These are phyloP conservation scores for Taurulus bubalis DNA, from an alignment of 2,113 vertebrate species.

Conservation along the genomic window DNA sequence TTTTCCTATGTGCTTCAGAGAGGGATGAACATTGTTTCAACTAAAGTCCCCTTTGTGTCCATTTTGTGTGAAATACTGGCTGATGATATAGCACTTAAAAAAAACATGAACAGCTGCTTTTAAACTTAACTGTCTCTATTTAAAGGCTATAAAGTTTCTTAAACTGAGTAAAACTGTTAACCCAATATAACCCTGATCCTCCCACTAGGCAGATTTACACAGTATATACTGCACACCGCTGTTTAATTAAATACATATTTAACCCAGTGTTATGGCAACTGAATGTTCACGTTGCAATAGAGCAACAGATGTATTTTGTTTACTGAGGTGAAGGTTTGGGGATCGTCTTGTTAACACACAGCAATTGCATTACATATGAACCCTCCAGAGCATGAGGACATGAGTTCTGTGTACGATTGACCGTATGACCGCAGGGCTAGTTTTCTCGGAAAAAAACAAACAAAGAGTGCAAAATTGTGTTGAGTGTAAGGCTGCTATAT, in stretches of 20 bases:
- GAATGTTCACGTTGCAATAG: slow-evolving; percentile 23
- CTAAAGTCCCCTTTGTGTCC: slow-evolving; percentile 52
- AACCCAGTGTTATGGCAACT: slow-evolving; percentile 49
- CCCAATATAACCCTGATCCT: slow-evolving; percentile 28
- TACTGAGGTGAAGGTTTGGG: slow-evolving; percentile 8
- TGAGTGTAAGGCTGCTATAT: slow-evolving; percentile 85
- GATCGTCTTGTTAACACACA: slow-evolving; percentile 60
- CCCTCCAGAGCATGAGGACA: slow-evolving; percentile 29
- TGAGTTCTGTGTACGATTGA: slow-evolving; percentile 50
- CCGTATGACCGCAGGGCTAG: slow-evolving; percentile 57
- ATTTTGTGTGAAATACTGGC: slow-evolving; percentile 51
- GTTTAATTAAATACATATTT: slow-evolving; percentile 45
- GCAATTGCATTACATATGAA: slow-evolving; percentile 41
- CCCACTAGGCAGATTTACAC: slow-evolving; percentile 50
- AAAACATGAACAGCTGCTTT: slow-evolving; percentile 83
- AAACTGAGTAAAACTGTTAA: slow-evolving; percentile 40
- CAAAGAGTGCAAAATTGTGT: slow-evolving; percentile 83
- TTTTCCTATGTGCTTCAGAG: slow-evolving; percentile 76
- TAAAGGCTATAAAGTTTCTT: slow-evolving; percentile 54
- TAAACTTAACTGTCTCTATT: slow-evolving; percentile 77
- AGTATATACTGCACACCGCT: slow-evolving; percentile 35
- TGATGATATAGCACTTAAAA: slow-evolving; percentile 62
- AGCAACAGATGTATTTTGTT: slow-evolving; percentile 38
- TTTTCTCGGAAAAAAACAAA: slow-evolving; percentile 74
- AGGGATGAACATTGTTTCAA: slow-evolving; percentile 62